phyloP scores from a whole-genome alignment of 2,113 vertebrate genomes.

The Pampusana beccarii region DNA sequence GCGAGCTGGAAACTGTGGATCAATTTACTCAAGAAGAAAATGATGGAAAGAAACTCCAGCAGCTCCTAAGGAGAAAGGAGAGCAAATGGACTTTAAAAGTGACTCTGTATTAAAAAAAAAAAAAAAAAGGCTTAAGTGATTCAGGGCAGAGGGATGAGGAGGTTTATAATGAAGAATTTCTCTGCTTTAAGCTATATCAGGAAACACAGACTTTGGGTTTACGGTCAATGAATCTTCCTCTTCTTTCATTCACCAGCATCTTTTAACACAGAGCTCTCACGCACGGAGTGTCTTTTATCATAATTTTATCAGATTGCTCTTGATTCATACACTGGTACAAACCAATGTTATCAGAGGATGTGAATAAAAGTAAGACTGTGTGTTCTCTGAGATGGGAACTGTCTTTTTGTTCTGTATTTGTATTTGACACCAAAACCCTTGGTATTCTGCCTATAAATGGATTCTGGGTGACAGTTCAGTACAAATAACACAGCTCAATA shows the following conservation, averaged over 20 bases:
- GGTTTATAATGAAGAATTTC: not conserved
- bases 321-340: not conserved
- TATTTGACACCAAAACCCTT: not conserved
- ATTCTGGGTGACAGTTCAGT: not conserved
- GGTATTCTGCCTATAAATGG: not conserved
- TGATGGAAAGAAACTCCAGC: not conserved
- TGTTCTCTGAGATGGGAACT: not conserved
- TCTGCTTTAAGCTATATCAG: not conserved
- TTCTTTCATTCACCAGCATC: conserved; percentile 16
- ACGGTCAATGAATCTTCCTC: not conserved
- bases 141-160: not conserved
- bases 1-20: not conserved
- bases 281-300: not conserved
- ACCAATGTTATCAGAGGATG: not conserved
- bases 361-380: not conserved
- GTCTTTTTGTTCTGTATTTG: not conserved
- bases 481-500: not conserved
- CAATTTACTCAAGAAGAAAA: not conserved
- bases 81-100: conserved; percentile 5
- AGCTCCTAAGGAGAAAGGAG: not conserved
- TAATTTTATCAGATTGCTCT: not conserved
- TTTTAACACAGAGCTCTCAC: not conserved
- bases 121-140: not conserved
- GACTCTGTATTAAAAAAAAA: not conserved
- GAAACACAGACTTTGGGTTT: not conserved